Base-by-base conservation (phyloP, 2,797 vertebrate genomes). In the Rhyacichthys aspro region DNA sequence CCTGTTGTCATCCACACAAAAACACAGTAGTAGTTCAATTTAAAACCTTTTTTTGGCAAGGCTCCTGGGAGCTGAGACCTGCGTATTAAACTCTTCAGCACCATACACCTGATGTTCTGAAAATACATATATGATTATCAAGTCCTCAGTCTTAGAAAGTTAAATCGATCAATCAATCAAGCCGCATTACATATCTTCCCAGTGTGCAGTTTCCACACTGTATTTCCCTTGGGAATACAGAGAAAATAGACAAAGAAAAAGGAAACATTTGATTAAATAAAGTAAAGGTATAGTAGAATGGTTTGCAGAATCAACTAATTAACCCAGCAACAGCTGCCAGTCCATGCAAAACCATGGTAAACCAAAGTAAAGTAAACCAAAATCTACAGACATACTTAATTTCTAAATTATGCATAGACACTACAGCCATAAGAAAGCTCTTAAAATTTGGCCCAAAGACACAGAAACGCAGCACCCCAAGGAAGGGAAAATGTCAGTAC, bases 1-100 rank as follows among this genome's bases (percentile, higher is more conserved):
- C 95, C 96, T 94, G 89, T 77, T 90, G 3, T 80, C 62, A 74
- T 33, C 44, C 36, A 63, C 28, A 69, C 55, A 63, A 19, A 43
- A 19, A 65, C 37, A 71, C 15, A 58, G 44, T 63, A n/a, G n/a
- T 5, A 59, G 32, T 78, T 62, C 74, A 55, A 14, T 56, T 54
- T 45, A 46, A 41, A 76, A 63, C 55, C 55, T 49, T 43, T 54
- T 63, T 70, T 58, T 76, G 60, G 74, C 68, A 71, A 76, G 36
- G 14, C 55, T 78, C 55, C 70, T 72, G 81, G 81, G 75, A 81
- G 70, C 75, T 74, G 70, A 83, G 63, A 56, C 67, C 76, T 52
- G 59, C 65, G 54, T 67, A 74, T 65, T 37, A 3, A 79, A 76
- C 68, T 65, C 49, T 17, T 77, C 66, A 76, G 53, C 75, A 54